Base-by-base conservation (phyloP, 2,797 vertebrate genomes). In the Artibeus jamaicensis region DNA sequence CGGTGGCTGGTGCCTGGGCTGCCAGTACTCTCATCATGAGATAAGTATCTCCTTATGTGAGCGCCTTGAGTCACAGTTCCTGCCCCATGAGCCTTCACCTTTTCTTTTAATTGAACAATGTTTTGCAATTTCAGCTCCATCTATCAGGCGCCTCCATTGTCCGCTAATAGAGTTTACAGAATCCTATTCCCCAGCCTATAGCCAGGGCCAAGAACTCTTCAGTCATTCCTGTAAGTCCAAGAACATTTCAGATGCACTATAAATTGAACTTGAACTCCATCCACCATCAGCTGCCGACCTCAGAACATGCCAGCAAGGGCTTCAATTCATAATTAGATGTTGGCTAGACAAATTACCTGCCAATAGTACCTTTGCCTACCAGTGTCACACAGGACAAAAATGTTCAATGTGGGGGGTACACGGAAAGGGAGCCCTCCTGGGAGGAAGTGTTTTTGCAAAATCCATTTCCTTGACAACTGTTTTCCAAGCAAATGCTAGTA, bases 401-500 rank as follows among this genome's bases (percentile, higher is more conserved):
- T 44, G 70, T 78, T 91, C 93, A 89, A 19, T 1, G 24, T 82
- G 81, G 81, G 81, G 62, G 82, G 48, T 79, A 86, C n/a, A n/a
- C 0, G 37, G 84, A 70, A 94, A 94, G 59, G 71, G 44, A 53
- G 48, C 55, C 95, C 93, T 95, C 89, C 55, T 11, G 44, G 93
- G 94, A 96, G 73, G 91, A 96, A 96, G 73, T 86, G 71, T 89
- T 97, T 65, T 96, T 93, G 91, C 44, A 90, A 93, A 97, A 81
- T 94, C 94, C 89, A 96, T 92, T 94, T 96, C 86, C 71, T 92
- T 96, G 93, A 97, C 91, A 95, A 96, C 93, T 95, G 62, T 90
- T 97, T 91, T 96, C 86, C 85, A 97, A 96, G 93, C 89, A 94
- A 95, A 93, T 85, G 89, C 71, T 74, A 82, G 39, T 71, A 77